Evolutionary conservation across 2,797 vertebrate species (phyloP).

Genomic region (Phalloptychus januarius): DNA sequence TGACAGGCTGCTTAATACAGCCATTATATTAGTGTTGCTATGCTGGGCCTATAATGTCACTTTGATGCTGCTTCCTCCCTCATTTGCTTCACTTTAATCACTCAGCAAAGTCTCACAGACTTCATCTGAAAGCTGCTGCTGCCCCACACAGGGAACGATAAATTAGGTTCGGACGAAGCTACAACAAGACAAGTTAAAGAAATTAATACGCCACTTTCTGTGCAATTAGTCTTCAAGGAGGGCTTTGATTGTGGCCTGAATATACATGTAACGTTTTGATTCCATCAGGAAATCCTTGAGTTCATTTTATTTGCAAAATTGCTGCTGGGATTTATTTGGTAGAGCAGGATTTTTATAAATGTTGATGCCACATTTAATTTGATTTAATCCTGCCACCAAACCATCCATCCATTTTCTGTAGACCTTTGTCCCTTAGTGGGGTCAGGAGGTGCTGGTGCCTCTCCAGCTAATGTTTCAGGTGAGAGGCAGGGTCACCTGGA

Average conservation of each 20-base stretch:
- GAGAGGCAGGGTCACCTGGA: no score
- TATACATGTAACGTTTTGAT: constrained; percentile 4
- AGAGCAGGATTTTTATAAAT: neutral
- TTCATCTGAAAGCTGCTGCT: constrained; percentile 29
- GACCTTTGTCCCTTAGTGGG: no score
- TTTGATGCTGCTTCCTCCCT: constrained; percentile 30
- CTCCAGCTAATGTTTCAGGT: no score
- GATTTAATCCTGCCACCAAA: neutral
- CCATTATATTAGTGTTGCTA: neutral
- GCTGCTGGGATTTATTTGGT: neutral
- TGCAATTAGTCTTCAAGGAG: constrained; percentile 2
- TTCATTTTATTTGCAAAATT: constrained; percentile 23
- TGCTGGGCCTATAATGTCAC: constrained; percentile 17
- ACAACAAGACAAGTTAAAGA: constrained; percentile 17
- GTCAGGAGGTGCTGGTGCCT: no score
- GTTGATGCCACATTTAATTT: neutral
- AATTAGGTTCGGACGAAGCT: constrained; percentile 26
- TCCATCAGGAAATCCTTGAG: constrained; percentile 5
- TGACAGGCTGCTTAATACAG: neutral
- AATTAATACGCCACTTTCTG: constrained; percentile 16
- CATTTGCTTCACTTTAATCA: constrained; percentile 43
- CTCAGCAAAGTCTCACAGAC: constrained; percentile 7
- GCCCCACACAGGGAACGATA: constrained; percentile 20
- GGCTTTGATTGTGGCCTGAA: neutral
- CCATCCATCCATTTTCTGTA: no score